Conservation (phyloP, 2,797 vertebrate species). For the Coregonus suidteri region DNA sequence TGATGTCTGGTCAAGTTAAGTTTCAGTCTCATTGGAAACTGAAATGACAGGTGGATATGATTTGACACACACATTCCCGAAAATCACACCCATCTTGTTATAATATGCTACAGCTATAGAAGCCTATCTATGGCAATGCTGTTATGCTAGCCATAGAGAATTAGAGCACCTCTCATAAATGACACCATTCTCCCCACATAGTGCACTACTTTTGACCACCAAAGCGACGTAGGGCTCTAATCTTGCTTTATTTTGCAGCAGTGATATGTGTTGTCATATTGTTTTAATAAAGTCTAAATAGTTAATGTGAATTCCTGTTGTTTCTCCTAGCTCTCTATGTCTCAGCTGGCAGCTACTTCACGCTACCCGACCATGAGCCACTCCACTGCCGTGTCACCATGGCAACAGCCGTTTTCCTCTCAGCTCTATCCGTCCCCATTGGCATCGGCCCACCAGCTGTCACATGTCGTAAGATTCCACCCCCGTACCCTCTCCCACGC, state of each 20-base stretch:
- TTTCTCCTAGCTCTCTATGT: constrained; percentile 83
- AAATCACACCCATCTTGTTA: background rate
- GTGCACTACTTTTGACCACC: background rate
- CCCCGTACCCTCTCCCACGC: constrained; percentile 53
- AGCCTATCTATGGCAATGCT: background rate
- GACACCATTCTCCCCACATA: background rate
- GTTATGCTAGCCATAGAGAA: background rate
- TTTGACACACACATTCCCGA: background rate
- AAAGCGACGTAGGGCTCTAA: background rate
- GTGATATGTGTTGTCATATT: background rate
- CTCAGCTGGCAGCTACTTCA: constrained; percentile 82
- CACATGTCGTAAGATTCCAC: constrained; percentile 79
- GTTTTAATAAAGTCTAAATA: background rate
- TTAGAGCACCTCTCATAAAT: background rate
- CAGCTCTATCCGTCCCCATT: constrained; percentile 70
- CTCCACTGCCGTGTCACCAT: constrained; percentile 59
- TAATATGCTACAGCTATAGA: background rate
- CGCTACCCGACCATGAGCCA: constrained; percentile 68
- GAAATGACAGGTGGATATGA: background rate
- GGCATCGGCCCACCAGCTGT: constrained; percentile 75
- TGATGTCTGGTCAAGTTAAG: background rate
- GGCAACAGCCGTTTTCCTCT: constrained; percentile 65
- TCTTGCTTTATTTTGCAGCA: background rate
- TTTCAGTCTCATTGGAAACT: background rate
- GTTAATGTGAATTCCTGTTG: constrained; percentile 65